These are phyloP conservation scores for Aselliscus stoliczkanus DNA, from an alignment of 2,797 vertebrate genomes.

Conservation along the genomic window DNA sequence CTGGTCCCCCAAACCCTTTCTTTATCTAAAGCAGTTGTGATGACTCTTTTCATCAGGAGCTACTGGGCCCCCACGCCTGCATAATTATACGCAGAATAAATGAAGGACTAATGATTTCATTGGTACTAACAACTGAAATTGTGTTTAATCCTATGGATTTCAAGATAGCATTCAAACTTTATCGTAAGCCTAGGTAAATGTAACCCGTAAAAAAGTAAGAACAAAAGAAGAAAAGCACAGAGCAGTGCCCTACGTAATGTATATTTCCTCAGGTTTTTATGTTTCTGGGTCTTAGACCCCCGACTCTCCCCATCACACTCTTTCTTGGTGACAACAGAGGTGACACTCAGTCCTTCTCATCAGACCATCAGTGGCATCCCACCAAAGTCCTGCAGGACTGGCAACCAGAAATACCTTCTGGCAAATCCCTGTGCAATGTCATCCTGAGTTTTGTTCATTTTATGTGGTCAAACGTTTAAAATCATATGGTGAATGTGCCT, in stretches of 20 bases:
- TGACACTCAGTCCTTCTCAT: neutral
- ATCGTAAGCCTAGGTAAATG: neutral
- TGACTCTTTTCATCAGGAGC: neutral
- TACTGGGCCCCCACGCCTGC: neutral
- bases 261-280: neutral
- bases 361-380: rapidly evolving
- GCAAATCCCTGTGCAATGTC: neutral
- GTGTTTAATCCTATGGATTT: neutral
- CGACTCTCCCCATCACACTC: rapidly evolving
- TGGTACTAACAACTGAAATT: neutral
- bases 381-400: rapidly evolving
- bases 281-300: neutral
- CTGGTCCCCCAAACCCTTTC: neutral
- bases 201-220: neutral
- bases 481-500: neutral
- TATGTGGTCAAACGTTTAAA: neutral
- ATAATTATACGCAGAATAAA: rapidly evolving
- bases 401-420: rapidly evolving
- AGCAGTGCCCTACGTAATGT: rapidly evolving
- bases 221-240: neutral
- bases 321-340: neutral
- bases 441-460: neutral
- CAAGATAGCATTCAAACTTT: neutral
- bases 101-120: neutral
- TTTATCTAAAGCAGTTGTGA: neutral